Evolutionary conservation across 1,140 invertebrate species (phyloP).

Genomic region (Dolichoris vasculosae): DNA sequence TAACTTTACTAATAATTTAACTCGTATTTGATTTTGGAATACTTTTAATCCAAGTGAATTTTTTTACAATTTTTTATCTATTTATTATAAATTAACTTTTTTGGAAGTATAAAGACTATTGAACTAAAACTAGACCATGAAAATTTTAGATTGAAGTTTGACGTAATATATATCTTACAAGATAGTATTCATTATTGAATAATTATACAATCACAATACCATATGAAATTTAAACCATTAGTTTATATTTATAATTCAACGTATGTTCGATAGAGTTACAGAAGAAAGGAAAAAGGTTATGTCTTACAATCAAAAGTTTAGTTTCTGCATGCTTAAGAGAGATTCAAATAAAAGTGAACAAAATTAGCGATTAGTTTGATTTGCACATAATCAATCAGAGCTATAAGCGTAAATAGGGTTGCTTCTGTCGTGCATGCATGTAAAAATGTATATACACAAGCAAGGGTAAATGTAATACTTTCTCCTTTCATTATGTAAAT

Average conservation of each 20-base stretch:
- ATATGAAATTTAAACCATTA: background rate
- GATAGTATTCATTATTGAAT: background rate
- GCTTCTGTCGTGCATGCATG: background rate
- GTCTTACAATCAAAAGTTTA: background rate
- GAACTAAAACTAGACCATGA: background rate
- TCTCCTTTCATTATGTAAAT: constrained; percentile 67
- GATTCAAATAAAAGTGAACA: background rate
- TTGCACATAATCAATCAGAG: constrained; percentile 9
- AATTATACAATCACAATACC: background rate
- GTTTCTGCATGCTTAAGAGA: background rate
- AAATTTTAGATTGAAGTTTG: background rate
- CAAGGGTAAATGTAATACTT: background rate
- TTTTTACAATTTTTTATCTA: no score
- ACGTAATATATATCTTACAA: background rate
- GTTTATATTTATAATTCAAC: background rate
- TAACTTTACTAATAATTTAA: background rate
- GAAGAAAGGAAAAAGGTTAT: background rate
- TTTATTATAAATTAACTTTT: no score
- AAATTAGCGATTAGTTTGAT: constrained; percentile 1
- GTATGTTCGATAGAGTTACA: background rate
- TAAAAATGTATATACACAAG: background rate
- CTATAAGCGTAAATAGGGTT: background rate
- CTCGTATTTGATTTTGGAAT: background rate
- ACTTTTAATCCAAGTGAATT: no score
- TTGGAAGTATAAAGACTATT: no score